Conservation (phyloP, 2,113 vertebrate genomes). For the Phrynosoma platyrhinos region DNA sequence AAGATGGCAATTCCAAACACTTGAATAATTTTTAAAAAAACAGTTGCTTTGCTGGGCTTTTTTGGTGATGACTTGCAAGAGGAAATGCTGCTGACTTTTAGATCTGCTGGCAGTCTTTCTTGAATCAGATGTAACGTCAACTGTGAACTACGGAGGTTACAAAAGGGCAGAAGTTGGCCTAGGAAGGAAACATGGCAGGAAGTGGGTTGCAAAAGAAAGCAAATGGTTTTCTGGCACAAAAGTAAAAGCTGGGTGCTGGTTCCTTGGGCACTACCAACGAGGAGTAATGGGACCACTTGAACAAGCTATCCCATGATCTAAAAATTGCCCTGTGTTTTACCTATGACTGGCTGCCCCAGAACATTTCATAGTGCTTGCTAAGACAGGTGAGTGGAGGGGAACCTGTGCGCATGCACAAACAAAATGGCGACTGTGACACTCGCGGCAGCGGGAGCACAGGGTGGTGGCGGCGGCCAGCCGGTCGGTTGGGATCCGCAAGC, state of each 20-base stretch:
- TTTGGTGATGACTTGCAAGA: background rate
- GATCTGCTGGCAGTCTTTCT: conserved; percentile 15
- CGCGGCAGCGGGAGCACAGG: too few relatives aligned
- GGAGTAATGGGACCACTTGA: too few relatives aligned
- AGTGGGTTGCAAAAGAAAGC: background rate
- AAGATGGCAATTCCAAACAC: background rate
- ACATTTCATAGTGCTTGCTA: too few relatives aligned
- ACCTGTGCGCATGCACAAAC: too few relatives aligned
- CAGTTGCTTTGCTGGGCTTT: fast-evolving
- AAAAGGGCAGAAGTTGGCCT: conserved; percentile 55
- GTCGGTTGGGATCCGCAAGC: too few relatives aligned
- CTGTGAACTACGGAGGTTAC: conserved; percentile 47
- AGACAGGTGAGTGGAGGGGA: too few relatives aligned
- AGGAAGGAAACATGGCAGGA: conserved; percentile 41
- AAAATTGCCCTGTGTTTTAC: too few relatives aligned
- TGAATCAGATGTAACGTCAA: background rate
- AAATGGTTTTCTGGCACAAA: background rate
- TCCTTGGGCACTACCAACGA: too few relatives aligned
- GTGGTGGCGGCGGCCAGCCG: too few relatives aligned
- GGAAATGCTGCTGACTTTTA: background rate
- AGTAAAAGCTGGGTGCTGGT: background rate
- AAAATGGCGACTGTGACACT: too few relatives aligned
- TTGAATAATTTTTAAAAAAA: background rate
- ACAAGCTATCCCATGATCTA: too few relatives aligned
- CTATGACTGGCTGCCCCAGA: too few relatives aligned